Conservation (phyloP, 2,113 vertebrate species). For the Rafetus swinhoei region DNA sequence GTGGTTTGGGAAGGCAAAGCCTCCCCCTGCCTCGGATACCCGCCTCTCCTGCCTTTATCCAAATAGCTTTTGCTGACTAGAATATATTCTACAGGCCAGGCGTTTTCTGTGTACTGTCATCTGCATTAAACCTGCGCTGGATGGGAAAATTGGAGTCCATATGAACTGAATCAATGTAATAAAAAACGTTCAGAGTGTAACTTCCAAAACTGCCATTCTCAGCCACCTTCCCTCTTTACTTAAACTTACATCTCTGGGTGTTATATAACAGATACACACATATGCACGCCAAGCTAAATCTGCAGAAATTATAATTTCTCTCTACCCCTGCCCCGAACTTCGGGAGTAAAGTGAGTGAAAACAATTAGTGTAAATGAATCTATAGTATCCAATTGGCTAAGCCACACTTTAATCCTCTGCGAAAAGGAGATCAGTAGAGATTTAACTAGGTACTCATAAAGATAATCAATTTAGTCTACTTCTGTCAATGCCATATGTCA, state of each 20-base stretch:
- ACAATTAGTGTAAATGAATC: constrained; percentile 1
- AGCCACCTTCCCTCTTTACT: fast-evolving
- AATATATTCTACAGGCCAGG: background rate
- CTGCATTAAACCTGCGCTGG: background rate
- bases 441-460: background rate
- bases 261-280: fast-evolving
- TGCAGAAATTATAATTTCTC: background rate
- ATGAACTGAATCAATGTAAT: background rate
- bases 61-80: background rate
- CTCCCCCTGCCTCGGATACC: too few relatives aligned
- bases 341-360: background rate
- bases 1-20: too few relatives aligned
- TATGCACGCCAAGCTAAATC: background rate
- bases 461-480: background rate
- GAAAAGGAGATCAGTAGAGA: background rate
- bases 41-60: too few relatives aligned
- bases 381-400: constrained; percentile 18
- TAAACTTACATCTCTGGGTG: background rate
- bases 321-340: background rate
- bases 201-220: background rate
- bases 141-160: background rate
- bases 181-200: background rate
- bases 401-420: constrained; percentile 9
- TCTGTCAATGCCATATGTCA: background rate
- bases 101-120: fast-evolving